Evolutionary conservation across 2,797 vertebrate species (phyloP).

Genomic region (Enteromius viviparus): DNA sequence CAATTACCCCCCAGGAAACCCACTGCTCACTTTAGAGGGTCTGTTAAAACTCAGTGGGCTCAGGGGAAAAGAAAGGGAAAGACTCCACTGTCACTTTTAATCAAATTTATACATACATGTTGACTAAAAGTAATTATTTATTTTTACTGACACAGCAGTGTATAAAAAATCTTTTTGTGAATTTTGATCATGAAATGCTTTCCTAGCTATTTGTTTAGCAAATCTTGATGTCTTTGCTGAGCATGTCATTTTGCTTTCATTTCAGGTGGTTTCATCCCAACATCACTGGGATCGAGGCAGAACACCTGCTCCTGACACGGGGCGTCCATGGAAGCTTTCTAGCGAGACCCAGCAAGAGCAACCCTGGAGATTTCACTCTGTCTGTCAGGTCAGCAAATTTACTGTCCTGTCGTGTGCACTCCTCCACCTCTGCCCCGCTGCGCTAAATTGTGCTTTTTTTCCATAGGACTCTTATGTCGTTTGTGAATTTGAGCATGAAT

Average conservation of each 20-base stretch:
- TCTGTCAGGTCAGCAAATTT: conserved; percentile 82
- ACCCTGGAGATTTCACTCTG: conserved; percentile 88
- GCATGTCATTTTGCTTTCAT: neutral
- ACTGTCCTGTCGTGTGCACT: neutral
- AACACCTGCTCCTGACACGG: conserved; percentile 85
- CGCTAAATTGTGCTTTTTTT: conserved; percentile 12
- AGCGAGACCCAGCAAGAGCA: conserved; percentile 91
- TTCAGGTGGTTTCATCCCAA: conserved; percentile 93
- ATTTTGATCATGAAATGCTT: neutral
- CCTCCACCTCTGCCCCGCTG: neutral
- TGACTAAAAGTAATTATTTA: neutral
- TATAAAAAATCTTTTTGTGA: neutral
- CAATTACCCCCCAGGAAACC: neutral
- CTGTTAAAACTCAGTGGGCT: neutral
- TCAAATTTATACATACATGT: neutral
- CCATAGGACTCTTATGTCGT: conserved; percentile 8
- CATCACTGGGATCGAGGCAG: conserved; percentile 86
- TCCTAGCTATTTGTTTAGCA: conserved; percentile 3
- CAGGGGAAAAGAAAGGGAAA: neutral
- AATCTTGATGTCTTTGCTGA: neutral
- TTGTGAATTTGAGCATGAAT: conserved; percentile 42
- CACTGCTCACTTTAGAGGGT: too few species aligned
- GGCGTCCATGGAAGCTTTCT: conserved; percentile 90
- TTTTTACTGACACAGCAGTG: neutral
- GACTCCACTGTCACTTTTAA: neutral